A percentile compares a stretch with the other conserved stretches of the same genome.
Conservation (phyloP, 2,113 vertebrate species). For the Rhinoderma darwinii region DNA sequence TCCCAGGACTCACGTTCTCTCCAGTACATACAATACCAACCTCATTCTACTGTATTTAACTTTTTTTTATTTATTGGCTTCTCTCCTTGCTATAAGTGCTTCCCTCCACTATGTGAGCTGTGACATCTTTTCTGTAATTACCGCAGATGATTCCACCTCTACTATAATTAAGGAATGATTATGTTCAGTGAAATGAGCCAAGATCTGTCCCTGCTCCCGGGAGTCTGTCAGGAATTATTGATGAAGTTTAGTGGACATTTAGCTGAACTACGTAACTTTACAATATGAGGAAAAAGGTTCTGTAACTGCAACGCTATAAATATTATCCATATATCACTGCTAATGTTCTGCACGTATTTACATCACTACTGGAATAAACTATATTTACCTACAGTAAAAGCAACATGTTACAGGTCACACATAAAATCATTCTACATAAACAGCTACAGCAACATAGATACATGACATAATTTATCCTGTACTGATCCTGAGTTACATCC, state of each 20-base stretch:
- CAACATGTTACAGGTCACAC: no score
- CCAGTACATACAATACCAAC: not conserved
- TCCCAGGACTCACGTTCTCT: no score
- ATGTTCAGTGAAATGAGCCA: constrained; percentile 77
- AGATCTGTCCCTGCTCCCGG: constrained; percentile 75
- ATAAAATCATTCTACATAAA: no score
- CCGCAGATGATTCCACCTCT: constrained; percentile 81
- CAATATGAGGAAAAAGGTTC: not conserved
- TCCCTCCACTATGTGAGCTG: constrained; percentile 74
- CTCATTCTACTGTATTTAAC: not conserved
- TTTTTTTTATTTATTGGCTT: constrained; percentile 24
- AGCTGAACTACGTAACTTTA: constrained; percentile 54
- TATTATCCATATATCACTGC: not conserved
- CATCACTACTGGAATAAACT: not conserved
- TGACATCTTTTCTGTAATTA: constrained; percentile 84
- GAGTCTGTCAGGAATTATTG: constrained; percentile 79
- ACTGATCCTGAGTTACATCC: no score
- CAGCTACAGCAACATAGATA: no score
- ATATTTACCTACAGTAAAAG: no score
- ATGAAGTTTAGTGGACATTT: constrained; percentile 73
- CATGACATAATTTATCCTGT: no score
- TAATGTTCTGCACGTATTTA: not conserved
- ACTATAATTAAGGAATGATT: constrained; percentile 87
- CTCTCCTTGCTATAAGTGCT: constrained; percentile 69
- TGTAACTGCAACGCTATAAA: not conserved